phyloP scores from a whole-genome alignment of 1,140 invertebrate genomes.

The Nephila pilipes region DNA sequence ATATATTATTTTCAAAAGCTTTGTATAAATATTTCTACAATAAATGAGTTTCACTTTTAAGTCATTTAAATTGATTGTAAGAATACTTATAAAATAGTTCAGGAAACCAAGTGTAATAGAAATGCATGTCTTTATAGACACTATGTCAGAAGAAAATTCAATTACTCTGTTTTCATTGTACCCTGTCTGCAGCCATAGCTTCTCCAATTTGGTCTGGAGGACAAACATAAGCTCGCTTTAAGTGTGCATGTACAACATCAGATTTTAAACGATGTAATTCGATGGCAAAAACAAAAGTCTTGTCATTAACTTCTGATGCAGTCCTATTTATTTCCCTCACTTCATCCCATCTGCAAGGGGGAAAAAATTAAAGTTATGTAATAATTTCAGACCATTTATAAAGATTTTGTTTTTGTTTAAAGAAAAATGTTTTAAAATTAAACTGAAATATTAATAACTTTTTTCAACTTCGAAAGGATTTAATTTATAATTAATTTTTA shows the following conservation, averaged over 20 bases:
- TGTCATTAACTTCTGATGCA: conserved; percentile 65
- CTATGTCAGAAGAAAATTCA: not conserved
- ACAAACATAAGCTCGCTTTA: conserved; percentile 73
- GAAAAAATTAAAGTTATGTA: not conserved
- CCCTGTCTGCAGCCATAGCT: conserved; percentile 59
- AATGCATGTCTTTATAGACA: not conserved
- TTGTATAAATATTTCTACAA: not conserved
- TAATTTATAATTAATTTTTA: too few relatives aligned
- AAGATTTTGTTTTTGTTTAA: too few relatives aligned
- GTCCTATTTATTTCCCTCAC: conserved; percentile 58
- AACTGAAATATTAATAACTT: too few relatives aligned
- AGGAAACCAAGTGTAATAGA: not conserved
- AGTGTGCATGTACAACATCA: conserved; percentile 46
- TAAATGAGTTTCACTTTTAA: not conserved
- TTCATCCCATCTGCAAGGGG: conserved; percentile 63
- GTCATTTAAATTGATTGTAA: not conserved
- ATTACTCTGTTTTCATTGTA: not conserved
- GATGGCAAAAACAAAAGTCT: conserved; percentile 73
- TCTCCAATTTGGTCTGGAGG: conserved; percentile 66
- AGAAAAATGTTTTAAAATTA: too few relatives aligned
- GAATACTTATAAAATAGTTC: not conserved
- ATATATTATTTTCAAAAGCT: not conserved
- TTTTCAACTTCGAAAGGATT: too few relatives aligned
- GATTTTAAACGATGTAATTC: conserved; percentile 52
- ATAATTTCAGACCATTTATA: too few relatives aligned